Evolutionary conservation across 2,888 invertebrate species (phyloP), one percentile per base, ranked within the genome.

Genomic region (Polyploca ridens): DNA sequence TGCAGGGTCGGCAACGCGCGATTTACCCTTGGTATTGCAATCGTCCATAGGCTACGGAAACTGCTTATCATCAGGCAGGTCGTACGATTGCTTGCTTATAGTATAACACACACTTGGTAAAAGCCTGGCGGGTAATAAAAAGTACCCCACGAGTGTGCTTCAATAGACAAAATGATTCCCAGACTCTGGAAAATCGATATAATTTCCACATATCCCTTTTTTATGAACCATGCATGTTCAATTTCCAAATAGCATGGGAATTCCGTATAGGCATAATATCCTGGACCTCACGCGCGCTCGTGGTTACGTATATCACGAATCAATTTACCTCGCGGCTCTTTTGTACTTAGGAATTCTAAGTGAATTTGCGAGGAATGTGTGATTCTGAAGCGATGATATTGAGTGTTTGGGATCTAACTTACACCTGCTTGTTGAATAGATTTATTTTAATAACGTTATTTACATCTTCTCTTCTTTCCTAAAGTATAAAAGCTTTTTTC

Each of bases 261-360:
- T 64, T 19, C 16, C 19, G 19, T 68, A 69, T 65, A 64, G 58
- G 77, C 78, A 54, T 54, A 84, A 85, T 85, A 83, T 78, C 73
- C 75, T 77, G 79, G 73, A 69, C 78, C 81, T 81, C 86, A 87
- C 86, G 88, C 69, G 69, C 75, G 79, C 81, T 82, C 88, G 89
- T 89, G 90, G 77, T 71, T 72, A n/a, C 65, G 71, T 70, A 67
- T 69, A 83, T 87, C 91, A 91, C 91, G 90, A 89, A 83, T 77
- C 83, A 83, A 87, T 88, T 85, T 83, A 69, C 73, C 75, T 72
- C 68, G 72, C 72, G 71, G 69, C 70, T 14, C 46, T 46, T 41
- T 75, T 71, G 71, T 58, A 64, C 67, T 62, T 27, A 16, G 41
- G 61, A 41, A 61, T 61, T 44, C 38, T 0, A 8, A 60, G 54